Evolutionary conservation across 1,140 invertebrate species (phyloP).

Genomic region (Brachionus koreanus): DNA sequence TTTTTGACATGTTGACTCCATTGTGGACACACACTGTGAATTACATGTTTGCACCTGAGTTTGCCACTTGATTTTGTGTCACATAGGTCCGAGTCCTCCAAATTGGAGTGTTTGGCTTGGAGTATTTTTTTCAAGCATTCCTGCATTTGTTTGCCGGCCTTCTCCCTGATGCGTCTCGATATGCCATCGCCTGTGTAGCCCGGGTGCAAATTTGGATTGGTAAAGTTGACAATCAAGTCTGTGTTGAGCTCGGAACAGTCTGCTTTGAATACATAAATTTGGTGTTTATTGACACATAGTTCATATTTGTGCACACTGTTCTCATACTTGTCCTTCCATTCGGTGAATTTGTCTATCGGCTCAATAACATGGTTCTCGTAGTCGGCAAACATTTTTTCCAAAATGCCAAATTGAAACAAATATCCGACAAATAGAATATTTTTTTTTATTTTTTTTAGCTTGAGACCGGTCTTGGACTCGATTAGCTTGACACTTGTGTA

Average conservation of each 20-base stretch:
- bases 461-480: slow-evolving; percentile 20
- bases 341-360: neutral
- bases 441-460: slow-evolving; percentile 2
- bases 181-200: slow-evolving; percentile 16
- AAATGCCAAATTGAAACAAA: neutral
- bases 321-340: neutral
- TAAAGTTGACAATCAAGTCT: neutral
- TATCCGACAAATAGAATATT: neutral
- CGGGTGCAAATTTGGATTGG: slow-evolving; percentile 26
- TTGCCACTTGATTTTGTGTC: neutral
- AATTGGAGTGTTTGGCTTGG: neutral
- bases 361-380: neutral
- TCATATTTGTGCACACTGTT: neutral
- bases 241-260: slow-evolving; percentile 8
- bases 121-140: slow-evolving; percentile 29
- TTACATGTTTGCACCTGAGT: neutral
- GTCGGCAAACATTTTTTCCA: slow-evolving; percentile 2
- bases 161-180: slow-evolving; percentile 6
- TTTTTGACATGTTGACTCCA: neutral
- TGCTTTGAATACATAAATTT: slow-evolving; percentile 21
- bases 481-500: slow-evolving; percentile 5
- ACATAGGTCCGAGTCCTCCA: neutral
- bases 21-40: slow-evolving; percentile 18
- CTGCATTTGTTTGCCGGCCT: slow-evolving; percentile 33
- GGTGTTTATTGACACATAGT: neutral